phyloP scores from a whole-genome alignment of 2,888 invertebrate species.

The Dicranocentrus wangi region DNA sequence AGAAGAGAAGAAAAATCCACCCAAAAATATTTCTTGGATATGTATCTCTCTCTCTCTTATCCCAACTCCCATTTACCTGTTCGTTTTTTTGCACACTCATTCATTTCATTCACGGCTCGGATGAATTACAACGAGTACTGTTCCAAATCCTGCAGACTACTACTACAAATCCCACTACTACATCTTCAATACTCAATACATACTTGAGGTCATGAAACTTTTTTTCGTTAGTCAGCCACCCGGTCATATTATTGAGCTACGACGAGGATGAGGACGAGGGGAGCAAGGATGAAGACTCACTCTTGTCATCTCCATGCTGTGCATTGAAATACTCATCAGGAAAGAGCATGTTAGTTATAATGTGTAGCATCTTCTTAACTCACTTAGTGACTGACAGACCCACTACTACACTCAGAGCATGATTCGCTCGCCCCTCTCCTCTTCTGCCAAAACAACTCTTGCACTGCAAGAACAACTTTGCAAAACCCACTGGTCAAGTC shows the following conservation, averaged over 20 bases:
- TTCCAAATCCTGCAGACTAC: neutral
- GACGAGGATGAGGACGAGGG: neutral
- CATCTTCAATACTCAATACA: conserved; percentile 6
- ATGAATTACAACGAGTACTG: neutral
- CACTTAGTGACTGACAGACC: conserved; percentile 55
- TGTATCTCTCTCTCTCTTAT: too few relatives aligned
- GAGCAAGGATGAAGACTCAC: neutral
- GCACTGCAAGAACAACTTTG: conserved; percentile 44
- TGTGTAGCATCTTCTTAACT: conserved; percentile 27
- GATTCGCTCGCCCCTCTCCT: conserved; percentile 3
- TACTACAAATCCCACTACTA: conserved; percentile 9
- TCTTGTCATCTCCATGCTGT: neutral
- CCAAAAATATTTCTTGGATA: too few relatives aligned
- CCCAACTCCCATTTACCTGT: conserved; percentile 2
- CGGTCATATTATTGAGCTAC: conserved; percentile 7
- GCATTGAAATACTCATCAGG: neutral
- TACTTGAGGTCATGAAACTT: conserved; percentile 53
- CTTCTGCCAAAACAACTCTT: conserved; percentile 49
- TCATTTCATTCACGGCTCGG: too few relatives aligned
- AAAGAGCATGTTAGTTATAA: neutral
- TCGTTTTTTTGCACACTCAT: neutral
- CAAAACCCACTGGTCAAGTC: conserved; percentile 59
- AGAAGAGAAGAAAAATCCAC: too few relatives aligned
- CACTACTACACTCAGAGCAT: conserved; percentile 15
- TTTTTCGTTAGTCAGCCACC: conserved; percentile 17